Conservation (phyloP, 2,888 invertebrate genomes). For the Torymus aiolomorphi region DNA sequence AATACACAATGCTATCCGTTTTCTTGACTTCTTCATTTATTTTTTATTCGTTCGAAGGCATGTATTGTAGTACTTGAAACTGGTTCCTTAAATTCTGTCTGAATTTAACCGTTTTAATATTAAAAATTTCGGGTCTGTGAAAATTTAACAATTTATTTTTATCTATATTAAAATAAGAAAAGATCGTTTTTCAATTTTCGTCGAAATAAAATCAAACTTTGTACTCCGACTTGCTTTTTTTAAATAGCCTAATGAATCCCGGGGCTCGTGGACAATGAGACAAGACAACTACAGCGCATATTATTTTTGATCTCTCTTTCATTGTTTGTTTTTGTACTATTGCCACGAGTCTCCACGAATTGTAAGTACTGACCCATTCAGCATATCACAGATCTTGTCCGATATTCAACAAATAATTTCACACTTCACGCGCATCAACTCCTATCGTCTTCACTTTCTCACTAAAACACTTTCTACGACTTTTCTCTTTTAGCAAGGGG, state of each 20-base stretch:
- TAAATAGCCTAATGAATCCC: constrained; percentile 10
- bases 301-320: background rate
- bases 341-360: constrained; percentile 42
- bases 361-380: constrained; percentile 66
- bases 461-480: constrained; percentile 19
- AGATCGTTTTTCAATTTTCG: constrained; percentile 25
- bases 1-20: constrained; percentile 38
- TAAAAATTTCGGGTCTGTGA: constrained; percentile 39
- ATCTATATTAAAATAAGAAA: constrained; percentile 24
- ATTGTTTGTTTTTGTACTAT: constrained; percentile 24
- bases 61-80: constrained; percentile 50
- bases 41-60: constrained; percentile 53
- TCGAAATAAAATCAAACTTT: constrained; percentile 51
- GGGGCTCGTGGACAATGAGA: constrained; percentile 11
- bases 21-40: constrained; percentile 43
- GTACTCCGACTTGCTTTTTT: constrained; percentile 46
- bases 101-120: constrained; percentile 43
- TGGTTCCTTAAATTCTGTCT: constrained; percentile 47
- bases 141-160: constrained; percentile 46
- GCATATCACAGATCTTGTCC: constrained; percentile 69
- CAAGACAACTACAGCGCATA: constrained; percentile 4
- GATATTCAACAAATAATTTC: constrained; percentile 61
- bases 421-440: constrained; percentile 39
- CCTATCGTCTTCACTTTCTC: constrained; percentile 44
- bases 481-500: constrained; percentile 24